Evolutionary conservation across 2,113 vertebrate genomes (phyloP).

Genomic region (Conger conger): DNA sequence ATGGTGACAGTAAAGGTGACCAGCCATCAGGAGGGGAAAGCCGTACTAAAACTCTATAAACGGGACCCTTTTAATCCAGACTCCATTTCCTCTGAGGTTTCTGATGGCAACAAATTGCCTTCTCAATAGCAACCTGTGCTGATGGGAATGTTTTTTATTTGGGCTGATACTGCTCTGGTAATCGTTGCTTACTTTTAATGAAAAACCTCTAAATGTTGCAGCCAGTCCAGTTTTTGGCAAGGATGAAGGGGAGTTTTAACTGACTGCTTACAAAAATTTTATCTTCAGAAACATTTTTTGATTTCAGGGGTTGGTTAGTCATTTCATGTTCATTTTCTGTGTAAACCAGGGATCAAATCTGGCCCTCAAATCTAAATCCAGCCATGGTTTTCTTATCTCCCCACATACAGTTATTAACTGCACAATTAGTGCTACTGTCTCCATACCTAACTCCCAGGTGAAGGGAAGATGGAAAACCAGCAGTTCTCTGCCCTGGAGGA

Average conservation of each 20-base stretch:
- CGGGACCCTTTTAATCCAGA: constrained; percentile 41
- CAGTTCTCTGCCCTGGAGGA: too few species aligned
- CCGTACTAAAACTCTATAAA: constrained; percentile 46
- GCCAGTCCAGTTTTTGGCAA: not conserved
- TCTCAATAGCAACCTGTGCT: constrained; percentile 34
- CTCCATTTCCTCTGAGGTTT: constrained; percentile 41
- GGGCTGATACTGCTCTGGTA: constrained; percentile 28
- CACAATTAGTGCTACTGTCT: too few species aligned
- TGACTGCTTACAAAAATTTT: not conserved
- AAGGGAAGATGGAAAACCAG: too few species aligned
- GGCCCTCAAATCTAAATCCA: too few species aligned
- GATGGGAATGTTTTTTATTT: constrained; percentile 38
- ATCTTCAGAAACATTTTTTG: not conserved
- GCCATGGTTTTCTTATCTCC: too few species aligned
- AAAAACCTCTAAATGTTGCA: constrained; percentile 31
- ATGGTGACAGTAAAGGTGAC: constrained; percentile 54
- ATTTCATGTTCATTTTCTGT: not conserved
- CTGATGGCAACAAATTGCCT: constrained; percentile 41
- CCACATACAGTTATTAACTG: too few species aligned
- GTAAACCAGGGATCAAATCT: too few species aligned
- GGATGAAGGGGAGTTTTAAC: not conserved
- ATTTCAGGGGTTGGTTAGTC: not conserved
- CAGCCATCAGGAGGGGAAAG: constrained; percentile 43
- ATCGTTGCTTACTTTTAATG: constrained; percentile 34
- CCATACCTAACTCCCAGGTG: too few species aligned